phyloP scores from a whole-genome alignment of 2,113 vertebrate species.

The Anarhynchus alexandrinus region DNA sequence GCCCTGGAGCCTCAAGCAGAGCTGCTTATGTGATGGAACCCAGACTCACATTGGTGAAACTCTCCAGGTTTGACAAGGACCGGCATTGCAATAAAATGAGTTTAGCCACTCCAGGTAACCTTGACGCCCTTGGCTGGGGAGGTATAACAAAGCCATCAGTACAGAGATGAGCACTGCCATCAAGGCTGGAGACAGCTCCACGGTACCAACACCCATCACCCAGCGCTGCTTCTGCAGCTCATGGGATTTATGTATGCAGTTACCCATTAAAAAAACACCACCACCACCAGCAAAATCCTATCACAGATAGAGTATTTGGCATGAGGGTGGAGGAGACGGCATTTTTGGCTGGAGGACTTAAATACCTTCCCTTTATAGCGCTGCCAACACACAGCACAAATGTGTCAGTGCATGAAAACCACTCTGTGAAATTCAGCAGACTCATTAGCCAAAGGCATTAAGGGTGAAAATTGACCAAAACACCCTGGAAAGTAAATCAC shows the following conservation, averaged over 20 bases:
- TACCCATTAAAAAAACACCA: neutral
- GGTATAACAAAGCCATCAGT: rapidly evolving
- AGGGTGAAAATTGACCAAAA: slow-evolving; percentile 26
- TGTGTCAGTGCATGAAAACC: neutral
- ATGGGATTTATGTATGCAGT: neutral
- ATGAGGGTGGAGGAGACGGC: neutral
- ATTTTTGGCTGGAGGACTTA: slow-evolving; percentile 3
- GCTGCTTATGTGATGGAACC: neutral
- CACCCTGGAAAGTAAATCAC: neutral
- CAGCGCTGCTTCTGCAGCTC: neutral
- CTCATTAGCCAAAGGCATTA: neutral
- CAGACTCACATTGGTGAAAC: neutral
- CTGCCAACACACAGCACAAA: neutral
- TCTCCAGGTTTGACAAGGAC: neutral
- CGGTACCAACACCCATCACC: neutral
- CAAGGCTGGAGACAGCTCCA: neutral
- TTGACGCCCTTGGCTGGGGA: neutral
- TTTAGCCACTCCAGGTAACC: neutral
- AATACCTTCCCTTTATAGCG: slow-evolving; percentile 2
- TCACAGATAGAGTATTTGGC: slow-evolving; percentile 8
- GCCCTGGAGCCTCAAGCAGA: neutral
- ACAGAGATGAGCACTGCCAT: neutral
- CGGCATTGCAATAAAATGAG: neutral
- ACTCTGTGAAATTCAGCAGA: neutral
- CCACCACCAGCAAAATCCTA: neutral